These are phyloP conservation scores for Emydocephalus ijimae DNA, from an alignment of 2,113 vertebrate genomes.

Conservation along the genomic window DNA sequence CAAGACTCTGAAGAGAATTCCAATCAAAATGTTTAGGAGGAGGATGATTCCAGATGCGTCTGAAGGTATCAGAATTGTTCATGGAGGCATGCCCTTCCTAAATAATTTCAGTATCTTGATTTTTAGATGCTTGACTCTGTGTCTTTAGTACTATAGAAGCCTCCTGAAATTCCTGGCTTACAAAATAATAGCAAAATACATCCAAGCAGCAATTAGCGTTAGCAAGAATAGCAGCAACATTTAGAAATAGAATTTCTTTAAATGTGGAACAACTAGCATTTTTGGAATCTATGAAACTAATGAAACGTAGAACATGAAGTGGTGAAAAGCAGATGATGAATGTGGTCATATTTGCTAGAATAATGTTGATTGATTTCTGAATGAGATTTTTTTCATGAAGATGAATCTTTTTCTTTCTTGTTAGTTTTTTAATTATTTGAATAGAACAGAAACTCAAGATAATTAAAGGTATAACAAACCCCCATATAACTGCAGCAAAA, in stretches of 20 bases:
- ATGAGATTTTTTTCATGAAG: neutral
- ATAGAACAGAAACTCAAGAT: constrained; percentile 59
- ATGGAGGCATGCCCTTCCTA: neutral
- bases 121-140: constrained; percentile 20
- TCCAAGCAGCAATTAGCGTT: constrained; percentile 67
- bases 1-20: neutral
- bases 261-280: constrained; percentile 19
- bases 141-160: constrained; percentile 20
- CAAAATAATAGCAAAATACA: constrained; percentile 65
- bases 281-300: constrained; percentile 34
- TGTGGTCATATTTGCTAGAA: constrained; percentile 58
- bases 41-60: neutral
- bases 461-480: constrained; percentile 52
- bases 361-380: constrained; percentile 50
- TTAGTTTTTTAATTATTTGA: constrained; percentile 48
- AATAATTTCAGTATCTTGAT: neutral
- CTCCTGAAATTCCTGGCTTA: constrained; percentile 60
- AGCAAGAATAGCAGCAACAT: constrained; percentile 34
- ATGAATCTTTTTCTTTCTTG: neutral
- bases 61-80: neutral
- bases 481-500: neutral
- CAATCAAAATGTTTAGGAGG: neutral
- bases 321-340: constrained; percentile 66
- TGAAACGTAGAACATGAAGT: constrained; percentile 49
- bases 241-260: constrained; percentile 32